Evolutionary conservation across 2,113 vertebrate species (phyloP), one percentile per base, ranked within the genome.

Genomic region (Nothobranchius furzeri): DNA sequence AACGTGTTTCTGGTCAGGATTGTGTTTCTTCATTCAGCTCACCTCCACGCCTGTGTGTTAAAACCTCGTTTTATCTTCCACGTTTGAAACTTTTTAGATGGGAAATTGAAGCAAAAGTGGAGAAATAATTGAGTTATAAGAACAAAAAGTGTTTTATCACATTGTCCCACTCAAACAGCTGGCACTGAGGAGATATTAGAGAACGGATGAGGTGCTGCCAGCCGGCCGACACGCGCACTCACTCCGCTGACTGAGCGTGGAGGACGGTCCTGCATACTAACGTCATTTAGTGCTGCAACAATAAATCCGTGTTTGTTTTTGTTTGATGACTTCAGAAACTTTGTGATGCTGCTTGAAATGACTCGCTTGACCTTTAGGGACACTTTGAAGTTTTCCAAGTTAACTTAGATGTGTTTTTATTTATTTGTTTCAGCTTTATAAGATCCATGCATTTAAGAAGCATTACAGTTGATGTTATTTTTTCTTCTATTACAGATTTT

Each of bases 161-260:
- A 66, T 48, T 52, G 60, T 67, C 65, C 42, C 47, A 70, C 70
- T 48, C 7, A 61, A 75, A 73, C 76, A 73, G 78, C 73, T 80
- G 81, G 68, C 64, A 70, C 51, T 60, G 59, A 50, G 73, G 53
- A 84, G 73, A 79, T 81, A 76, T 69, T 71, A 66, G 63, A 75
- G 56, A 75, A 86, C 69, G 63, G 72, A 83, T 73, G 40, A 65
- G 45, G 57, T 25, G 6, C 64, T 54, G 68, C 42, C 70, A 75
- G 59, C 77, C 67, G 51, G 51, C 59, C 12, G 3, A 78, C 43
- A 45, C 43, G 12, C 25, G 8, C 49, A 51, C 60, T 63, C 37
- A 45, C 57, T 50, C 47, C 15, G 35, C 63, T 15, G 48, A 74
- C 40, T 65, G 68, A 70, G 61, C 42, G 35, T 13, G 50, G 52